These are phyloP conservation scores for Timandra comae DNA, from an alignment of 2,888 invertebrate genomes.

Conservation along the genomic window DNA sequence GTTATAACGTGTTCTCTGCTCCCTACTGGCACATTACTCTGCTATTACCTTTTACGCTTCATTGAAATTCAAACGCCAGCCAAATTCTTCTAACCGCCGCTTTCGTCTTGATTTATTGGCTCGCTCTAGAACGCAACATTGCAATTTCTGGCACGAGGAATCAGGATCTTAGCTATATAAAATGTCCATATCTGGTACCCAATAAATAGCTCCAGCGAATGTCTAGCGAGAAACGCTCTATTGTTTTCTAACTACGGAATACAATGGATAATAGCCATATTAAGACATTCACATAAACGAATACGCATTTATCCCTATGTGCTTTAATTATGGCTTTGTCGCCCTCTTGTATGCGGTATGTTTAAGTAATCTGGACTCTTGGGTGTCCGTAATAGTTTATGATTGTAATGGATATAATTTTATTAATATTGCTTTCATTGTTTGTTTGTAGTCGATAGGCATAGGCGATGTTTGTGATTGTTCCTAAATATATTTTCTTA, in stretches of 20 bases:
- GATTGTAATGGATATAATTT: too few species aligned
- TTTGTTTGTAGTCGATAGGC: too few species aligned
- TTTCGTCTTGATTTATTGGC: slow-evolving; percentile 24
- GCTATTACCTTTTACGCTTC: slow-evolving; percentile 10
- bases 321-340: slow-evolving; percentile 19
- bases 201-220: slow-evolving; percentile 45
- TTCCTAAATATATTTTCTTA: too few species aligned
- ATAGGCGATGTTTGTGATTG: too few species aligned
- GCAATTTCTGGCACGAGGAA: slow-evolving; percentile 35
- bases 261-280: slow-evolving; percentile 36
- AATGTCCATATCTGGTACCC: slow-evolving; percentile 40
- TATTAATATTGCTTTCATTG: too few species aligned
- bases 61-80: slow-evolving; percentile 25
- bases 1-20: too few species aligned
- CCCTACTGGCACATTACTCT: slow-evolving; percentile 11
- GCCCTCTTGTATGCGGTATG: slow-evolving; percentile 6
- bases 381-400: too few species aligned
- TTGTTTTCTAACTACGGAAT: slow-evolving; percentile 50
- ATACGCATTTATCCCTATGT: slow-evolving; percentile 9
- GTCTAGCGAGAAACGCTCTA: slow-evolving; percentile 35
- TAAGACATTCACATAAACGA: slow-evolving; percentile 20
- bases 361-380: too few species aligned
- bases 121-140: slow-evolving; percentile 21
- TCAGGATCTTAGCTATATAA: slow-evolving; percentile 23
- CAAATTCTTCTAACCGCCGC: slow-evolving; percentile 24